These are phyloP conservation scores for Drosophila koepferae DNA, from an alignment of 2,888 invertebrate genomes.

Conservation along the genomic window DNA sequence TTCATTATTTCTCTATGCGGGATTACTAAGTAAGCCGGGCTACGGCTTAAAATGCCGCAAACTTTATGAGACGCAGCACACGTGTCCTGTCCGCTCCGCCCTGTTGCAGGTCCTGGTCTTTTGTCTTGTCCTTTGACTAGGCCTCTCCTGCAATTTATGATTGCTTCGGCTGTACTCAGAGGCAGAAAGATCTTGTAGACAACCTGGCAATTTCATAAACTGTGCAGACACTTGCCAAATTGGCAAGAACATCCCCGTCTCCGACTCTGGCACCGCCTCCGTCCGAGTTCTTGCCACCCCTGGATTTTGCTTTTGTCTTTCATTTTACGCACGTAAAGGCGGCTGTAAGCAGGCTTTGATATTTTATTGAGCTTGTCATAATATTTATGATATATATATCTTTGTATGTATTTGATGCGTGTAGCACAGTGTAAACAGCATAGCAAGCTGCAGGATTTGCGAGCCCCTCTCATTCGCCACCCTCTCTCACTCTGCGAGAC, in stretches of 20 bases:
- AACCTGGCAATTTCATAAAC: slow-evolving; percentile 81
- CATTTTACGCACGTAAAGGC: slow-evolving; percentile 67
- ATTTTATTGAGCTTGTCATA: slow-evolving; percentile 82
- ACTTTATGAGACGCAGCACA: slow-evolving; percentile 79
- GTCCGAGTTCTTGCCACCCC: background rate
- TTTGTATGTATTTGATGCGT: slow-evolving; percentile 51
- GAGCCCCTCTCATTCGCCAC: background rate
- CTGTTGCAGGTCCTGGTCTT: too few species aligned
- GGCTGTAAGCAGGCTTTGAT: slow-evolving; percentile 67
- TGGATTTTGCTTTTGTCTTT: slow-evolving; percentile 39
- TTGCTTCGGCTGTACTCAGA: slow-evolving; percentile 48
- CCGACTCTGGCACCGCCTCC: too few species aligned
- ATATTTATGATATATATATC: slow-evolving; percentile 73
- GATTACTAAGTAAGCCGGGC: slow-evolving; percentile 73
- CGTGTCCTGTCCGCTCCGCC: slow-evolving; percentile 48
- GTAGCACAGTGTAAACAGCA: slow-evolving; percentile 31
- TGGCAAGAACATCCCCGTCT: slow-evolving; percentile 41
- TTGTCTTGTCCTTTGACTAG: slow-evolving; percentile 41
- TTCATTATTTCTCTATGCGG: slow-evolving; percentile 76
- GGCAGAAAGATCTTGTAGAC: slow-evolving; percentile 57
- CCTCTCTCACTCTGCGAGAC: slow-evolving; percentile 39
- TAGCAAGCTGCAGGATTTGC: slow-evolving; percentile 20
- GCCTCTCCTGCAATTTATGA: slow-evolving; percentile 75
- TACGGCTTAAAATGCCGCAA: slow-evolving; percentile 77
- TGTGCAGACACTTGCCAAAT: slow-evolving; percentile 76